These are phyloP conservation scores for Dasypogon diadema DNA, from an alignment of 2,888 invertebrate species.

Conservation along the genomic window DNA sequence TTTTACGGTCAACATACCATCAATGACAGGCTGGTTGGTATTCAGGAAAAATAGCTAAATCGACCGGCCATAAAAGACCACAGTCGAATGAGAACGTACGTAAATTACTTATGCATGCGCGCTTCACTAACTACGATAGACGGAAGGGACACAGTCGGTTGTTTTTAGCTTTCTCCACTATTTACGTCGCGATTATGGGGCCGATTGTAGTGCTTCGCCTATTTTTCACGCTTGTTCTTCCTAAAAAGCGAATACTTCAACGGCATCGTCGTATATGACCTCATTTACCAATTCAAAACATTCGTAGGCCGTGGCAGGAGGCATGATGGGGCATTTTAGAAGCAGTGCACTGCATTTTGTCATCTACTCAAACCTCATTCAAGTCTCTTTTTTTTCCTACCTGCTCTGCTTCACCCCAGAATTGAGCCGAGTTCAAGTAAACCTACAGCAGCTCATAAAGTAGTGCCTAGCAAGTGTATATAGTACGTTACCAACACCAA, in stretches of 20 bases:
- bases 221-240: constrained; percentile 17
- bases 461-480: background rate
- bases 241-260: background rate
- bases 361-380: background rate
- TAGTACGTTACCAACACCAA: background rate
- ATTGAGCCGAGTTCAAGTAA: background rate
- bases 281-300: constrained; percentile 19
- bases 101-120: constrained; percentile 37
- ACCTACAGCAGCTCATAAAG: too few relatives aligned
- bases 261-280: constrained; percentile 12
- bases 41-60: background rate
- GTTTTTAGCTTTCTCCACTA: constrained; percentile 33
- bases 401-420: background rate
- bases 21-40: background rate
- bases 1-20: background rate
- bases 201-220: background rate
- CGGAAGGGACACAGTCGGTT: constrained; percentile 12
- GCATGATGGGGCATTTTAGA: background rate
- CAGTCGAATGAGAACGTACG: constrained; percentile 9
- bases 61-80: constrained; percentile 14
- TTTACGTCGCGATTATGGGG: constrained; percentile 10
- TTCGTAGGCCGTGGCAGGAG: background rate
- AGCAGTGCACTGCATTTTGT: constrained; percentile 1
- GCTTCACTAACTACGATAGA: constrained; percentile 3
- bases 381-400: background rate